Base-by-base conservation (phyloP, 1,140 invertebrate genomes). In the Pinna nobilis region DNA sequence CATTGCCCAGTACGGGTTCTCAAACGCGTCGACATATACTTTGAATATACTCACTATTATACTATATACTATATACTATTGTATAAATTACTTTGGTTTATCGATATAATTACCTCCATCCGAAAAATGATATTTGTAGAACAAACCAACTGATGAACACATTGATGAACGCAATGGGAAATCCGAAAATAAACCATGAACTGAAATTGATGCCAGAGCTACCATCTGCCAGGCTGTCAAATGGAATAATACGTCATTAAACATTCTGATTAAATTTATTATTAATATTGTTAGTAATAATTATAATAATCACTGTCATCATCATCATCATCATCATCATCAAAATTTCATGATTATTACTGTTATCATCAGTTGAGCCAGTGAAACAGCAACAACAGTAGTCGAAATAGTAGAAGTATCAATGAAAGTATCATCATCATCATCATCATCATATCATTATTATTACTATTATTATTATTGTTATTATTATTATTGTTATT, bases 61-160 rank as follows among this genome's bases (percentile, higher is more conserved):
- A n/a, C n/a, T n/a, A n/a, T n/a, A n/a, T n/a, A n/a, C n/a, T n/a
- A n/a, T n/a, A n/a, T n/a, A n/a, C n/a, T n/a, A n/a, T n/a, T n/a
- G n/a, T n/a, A n/a, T n/a, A n/a, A n/a, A n/a, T n/a, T n/a, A n/a
- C n/a, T n/a, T n/a, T n/a, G n/a, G n/a, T n/a, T n/a, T n/a, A n/a
- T n/a, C n/a, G n/a, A n/a, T n/a, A n/a, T n/a, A n/a, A n/a, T 61
- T 47, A 76, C 74, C 64, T 65, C 11, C 53, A 50, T 35, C 69
- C 74, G 28, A 76, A 67, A 28, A 51, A 76, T 20, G 49, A 9
- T 11, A 67, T 70, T 30, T 76, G 74, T 1, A 76, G 55, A n/a
- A 70, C 44, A 6, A 71, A 6, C 74, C 74, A 76, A 2, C 32
- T 25, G 13, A 70, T 60, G 5, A 76, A 32, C 11, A 39, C 47